Conservation (phyloP, 2,888 invertebrate genomes). For the Lamellibrachia satsuma region DNA sequence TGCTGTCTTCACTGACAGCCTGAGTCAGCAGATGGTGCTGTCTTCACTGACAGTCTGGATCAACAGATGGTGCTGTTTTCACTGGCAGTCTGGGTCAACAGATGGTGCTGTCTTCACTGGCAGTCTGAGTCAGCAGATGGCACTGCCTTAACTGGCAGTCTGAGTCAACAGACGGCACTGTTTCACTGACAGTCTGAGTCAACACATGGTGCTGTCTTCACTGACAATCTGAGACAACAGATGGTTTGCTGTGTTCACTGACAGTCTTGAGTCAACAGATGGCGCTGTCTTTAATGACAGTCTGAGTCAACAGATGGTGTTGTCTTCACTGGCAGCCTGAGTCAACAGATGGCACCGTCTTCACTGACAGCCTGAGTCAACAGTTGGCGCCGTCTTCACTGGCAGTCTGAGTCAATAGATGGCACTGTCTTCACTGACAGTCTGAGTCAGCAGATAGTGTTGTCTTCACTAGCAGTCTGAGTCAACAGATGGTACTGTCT, state of each 20-base stretch:
- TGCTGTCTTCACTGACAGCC: neutral
- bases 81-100: neutral
- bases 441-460: neutral
- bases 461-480: neutral
- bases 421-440: neutral
- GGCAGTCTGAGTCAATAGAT: neutral
- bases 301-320: too few relatives aligned
- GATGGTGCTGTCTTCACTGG: neutral
- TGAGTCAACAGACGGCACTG: neutral
- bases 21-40: neutral
- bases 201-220: neutral
- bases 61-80: neutral
- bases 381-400: neutral
- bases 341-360: neutral
- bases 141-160: neutral
- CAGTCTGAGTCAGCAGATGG: neutral
- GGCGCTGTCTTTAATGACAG: too few relatives aligned
- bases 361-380: neutral
- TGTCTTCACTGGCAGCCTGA: neutral
- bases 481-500: neutral
- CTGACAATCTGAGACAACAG: neutral
- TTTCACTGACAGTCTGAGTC: neutral
- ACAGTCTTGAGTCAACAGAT: too few relatives aligned
- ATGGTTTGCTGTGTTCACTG: neutral
- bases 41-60: neutral